Base-by-base conservation (phyloP, 2,888 invertebrate species). In the Dasysyrphus albostriatus region DNA sequence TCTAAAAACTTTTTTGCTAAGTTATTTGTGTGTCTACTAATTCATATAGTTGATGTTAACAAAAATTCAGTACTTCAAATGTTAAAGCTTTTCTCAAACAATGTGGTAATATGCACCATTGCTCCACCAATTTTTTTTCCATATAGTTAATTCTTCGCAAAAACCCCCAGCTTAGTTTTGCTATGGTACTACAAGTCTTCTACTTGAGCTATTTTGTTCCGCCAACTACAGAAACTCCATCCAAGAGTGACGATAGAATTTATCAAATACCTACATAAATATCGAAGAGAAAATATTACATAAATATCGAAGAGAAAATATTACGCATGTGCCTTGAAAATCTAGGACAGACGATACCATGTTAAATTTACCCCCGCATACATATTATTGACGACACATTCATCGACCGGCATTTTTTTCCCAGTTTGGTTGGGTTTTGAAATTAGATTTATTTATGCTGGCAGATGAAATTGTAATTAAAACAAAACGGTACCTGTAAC, bases 261-360 rank as follows among this genome's bases (percentile, higher is more conserved):
- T 44, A 69, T 16, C 44, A 37, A 74, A 59, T 54, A 54, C 5
- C 24, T 54, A 39, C 58, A 56, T 74, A 39, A 74, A 69, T 70
- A 65, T 77, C 51, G 70, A 65, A 78, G 78, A 78, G 78, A 83
- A 78, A 54, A 76, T 73, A 19, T 56, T 73, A 83, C 82, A 56
- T 74, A 39, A 74, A 69, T 70, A 65, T 77, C 51, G 70, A 65
- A 78, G 78, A 78, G 78, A 83, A 78, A 54, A 76, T 73, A 19
- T 56, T 73, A 83, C 82, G 82, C 82, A 83, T 83, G 83, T 78
- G 78, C 83, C 9, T 24, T 78, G 34, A 14, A 54, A 78, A 83
- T 51, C 54, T 78, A 83, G 83, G 83, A 78, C 83, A 72, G 39
- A 34, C 72, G 70, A 72, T 24, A 65, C 65, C 59, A 42, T 72